Evolutionary conservation across 2,797 vertebrate species (phyloP), one percentile per base, ranked within the genome.

Genomic region (Danio aesculapii): DNA sequence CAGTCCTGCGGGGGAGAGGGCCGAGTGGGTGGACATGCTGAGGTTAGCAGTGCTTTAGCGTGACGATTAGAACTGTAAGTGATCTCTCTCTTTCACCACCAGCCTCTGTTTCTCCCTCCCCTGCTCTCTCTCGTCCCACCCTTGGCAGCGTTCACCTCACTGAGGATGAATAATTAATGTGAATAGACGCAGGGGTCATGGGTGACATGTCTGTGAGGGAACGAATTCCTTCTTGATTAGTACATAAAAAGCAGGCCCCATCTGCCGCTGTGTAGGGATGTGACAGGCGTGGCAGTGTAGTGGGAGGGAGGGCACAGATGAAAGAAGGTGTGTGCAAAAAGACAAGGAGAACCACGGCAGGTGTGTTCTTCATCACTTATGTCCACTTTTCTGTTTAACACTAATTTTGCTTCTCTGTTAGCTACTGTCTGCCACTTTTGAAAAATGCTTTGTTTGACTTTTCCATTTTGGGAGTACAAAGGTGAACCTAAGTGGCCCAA

Each of bases 171-270:
- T 94, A 94, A 94, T 95, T 90, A 93, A 94, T 93, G 89, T 87
- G 91, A 93, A 91, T 89, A 92, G 92, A 94, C 87, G 85, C 88
- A 50, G 19, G 86, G 93, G 93, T 94, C 93, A 93, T 88, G 90
- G 88, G 92, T 92, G 92, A 89, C 83, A 85, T 93, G 91, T 94
- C 93, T 94, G 91, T 89, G 91, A 92, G 92, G 91, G 90, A 93
- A 91, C 89, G 92, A 92, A 94, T 93, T 94, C 93, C 92, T 93
- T 90, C 93, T 93, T 93, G 93, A 94, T 94, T 94, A 93, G 92
- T 92, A 93, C 92, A 93, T 92, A 93, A 94, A 94, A 94, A 93
- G 89, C 85, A 81, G 84, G 83, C 87, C 89, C 92, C 92, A 93
- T 93, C 93, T 94, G 94, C 91, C 90, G 90, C 88, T 84, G 85